Evolutionary conservation across 2,797 vertebrate species (phyloP).

Genomic region (Heliangelus exortis): DNA sequence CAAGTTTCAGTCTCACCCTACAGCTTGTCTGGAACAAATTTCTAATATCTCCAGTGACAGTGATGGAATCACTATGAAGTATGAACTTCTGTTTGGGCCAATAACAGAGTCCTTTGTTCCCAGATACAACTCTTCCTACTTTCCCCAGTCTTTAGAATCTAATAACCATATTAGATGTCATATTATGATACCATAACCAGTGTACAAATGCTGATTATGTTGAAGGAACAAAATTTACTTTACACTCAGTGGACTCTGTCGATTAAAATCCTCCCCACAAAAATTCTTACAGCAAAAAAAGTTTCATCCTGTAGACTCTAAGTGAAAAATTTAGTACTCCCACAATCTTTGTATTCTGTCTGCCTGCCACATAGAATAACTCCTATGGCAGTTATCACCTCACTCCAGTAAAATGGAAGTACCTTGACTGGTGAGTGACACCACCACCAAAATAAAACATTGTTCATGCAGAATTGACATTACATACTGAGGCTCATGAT

Average conservation of each 20-base stretch:
- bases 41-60: background rate
- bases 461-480: background rate
- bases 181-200: background rate
- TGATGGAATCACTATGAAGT: background rate
- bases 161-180: background rate
- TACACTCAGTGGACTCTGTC: background rate
- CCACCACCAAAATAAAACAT: background rate
- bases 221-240: background rate
- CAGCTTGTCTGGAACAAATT: background rate
- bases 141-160: background rate
- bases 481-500: background rate
- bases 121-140: background rate
- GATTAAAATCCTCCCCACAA: background rate
- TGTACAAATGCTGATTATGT: background rate
- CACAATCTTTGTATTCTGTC: background rate
- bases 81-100: background rate
- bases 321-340: background rate
- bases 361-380: accelerated
- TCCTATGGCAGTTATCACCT: background rate
- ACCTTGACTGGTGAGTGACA: background rate
- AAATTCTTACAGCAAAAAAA: background rate
- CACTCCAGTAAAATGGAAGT: background rate
- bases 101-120: background rate
- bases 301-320: background rate
- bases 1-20: background rate